phyloP scores from a whole-genome alignment of 2,888 invertebrate genomes.

The Crioceris asparagi region DNA sequence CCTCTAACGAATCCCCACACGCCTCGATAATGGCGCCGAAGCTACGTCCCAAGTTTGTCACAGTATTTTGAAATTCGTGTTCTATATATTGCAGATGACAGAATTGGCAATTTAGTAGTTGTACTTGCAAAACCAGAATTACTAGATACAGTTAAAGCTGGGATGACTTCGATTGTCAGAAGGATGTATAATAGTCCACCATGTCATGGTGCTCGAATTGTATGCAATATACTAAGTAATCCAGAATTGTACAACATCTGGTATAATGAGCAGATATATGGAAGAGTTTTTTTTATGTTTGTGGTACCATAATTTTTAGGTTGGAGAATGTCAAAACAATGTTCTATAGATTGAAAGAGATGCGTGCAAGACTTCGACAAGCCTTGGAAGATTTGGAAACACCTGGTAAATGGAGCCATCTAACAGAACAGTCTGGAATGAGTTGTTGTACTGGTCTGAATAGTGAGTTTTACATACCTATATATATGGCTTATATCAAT shows the following conservation, averaged over 20 bases:
- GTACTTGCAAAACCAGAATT: conserved; percentile 55
- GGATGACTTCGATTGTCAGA: conserved; percentile 77
- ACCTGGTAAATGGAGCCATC: conserved; percentile 94
- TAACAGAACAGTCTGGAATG: conserved; percentile 93
- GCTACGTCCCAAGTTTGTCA: too few relatives aligned
- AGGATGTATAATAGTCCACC: conserved; percentile 97
- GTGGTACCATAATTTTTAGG: conserved; percentile 44
- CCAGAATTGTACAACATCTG: conserved; percentile 71
- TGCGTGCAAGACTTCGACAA: conserved; percentile 69
- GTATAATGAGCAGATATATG: conserved; percentile 37
- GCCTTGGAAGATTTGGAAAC: conserved; percentile 66
- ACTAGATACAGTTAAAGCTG: conserved; percentile 65
- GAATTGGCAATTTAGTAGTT: conserved; percentile 83
- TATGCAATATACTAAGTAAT: conserved; percentile 70
- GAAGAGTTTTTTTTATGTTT: background rate
- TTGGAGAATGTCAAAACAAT: conserved; percentile 72
- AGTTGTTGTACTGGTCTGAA: conserved; percentile 96
- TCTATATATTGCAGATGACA: conserved; percentile 59
- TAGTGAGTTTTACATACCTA: conserved; percentile 40
- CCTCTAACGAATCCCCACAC: too few relatives aligned
- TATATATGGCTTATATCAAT: background rate
- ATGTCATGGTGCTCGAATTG: conserved; percentile 87
- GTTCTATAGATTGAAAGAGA: conserved; percentile 79
- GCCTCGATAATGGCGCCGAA: too few relatives aligned
- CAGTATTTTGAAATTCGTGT: background rate